Evolutionary conservation across 2,113 vertebrate species (phyloP).

Genomic region (Chloropsis cyanopogon): DNA sequence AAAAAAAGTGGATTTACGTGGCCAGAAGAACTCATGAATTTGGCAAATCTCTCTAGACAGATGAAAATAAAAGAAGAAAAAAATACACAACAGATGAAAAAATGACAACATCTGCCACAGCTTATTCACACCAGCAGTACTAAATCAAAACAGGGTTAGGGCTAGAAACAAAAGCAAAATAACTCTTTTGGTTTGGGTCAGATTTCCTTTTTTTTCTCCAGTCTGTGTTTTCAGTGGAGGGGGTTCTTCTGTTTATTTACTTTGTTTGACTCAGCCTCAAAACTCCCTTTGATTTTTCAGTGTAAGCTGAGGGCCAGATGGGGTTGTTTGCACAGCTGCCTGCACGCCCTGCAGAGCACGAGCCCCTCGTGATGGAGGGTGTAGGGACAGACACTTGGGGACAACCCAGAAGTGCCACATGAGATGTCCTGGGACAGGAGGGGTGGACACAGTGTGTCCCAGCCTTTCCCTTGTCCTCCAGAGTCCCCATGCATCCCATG

Average conservation of each 20-base stretch:
- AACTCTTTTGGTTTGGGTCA: not conserved
- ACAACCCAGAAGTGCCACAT: not conserved
- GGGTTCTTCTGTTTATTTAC: slow-evolving; percentile 1
- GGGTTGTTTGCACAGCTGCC: slow-evolving; percentile 25
- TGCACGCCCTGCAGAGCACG: not conserved
- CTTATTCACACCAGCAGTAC: slow-evolving; percentile 17
- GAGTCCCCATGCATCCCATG: rapidly evolving
- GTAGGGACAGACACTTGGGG: not conserved
- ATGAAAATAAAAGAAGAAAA: not conserved
- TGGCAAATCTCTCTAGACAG: not conserved
- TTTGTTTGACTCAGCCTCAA: not conserved
- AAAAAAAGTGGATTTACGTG: not conserved
- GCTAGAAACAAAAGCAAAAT: slow-evolving; percentile 30
- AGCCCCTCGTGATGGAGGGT: not conserved
- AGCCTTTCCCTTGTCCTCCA: not conserved
- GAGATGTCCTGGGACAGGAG: not conserved
- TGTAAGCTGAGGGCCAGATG: not conserved
- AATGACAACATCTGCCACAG: slow-evolving; percentile 11
- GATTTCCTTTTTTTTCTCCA: not conserved
- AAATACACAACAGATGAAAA: not conserved
- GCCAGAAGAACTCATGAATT: not conserved
- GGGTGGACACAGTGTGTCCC: not conserved
- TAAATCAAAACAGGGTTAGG: slow-evolving; percentile 25
- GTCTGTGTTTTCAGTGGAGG: not conserved
- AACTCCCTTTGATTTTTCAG: slow-evolving; percentile 1